phyloP scores from a whole-genome alignment of 2,888 invertebrate species.

The Thereva nobilitata region DNA sequence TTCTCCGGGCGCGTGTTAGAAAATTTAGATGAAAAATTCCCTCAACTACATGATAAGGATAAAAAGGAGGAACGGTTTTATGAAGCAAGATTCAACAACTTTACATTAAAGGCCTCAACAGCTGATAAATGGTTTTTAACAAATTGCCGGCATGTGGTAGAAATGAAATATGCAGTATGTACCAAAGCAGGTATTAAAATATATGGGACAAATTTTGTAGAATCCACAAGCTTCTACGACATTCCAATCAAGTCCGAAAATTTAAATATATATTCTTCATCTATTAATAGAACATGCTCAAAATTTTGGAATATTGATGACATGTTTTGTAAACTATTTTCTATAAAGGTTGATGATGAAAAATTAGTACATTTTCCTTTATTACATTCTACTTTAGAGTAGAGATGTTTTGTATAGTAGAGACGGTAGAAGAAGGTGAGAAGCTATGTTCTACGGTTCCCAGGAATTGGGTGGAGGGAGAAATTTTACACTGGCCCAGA shows the following conservation, averaged over 20 bases:
- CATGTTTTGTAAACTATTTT: slow-evolving; percentile 6
- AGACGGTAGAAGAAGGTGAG: not conserved
- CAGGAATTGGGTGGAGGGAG: not conserved
- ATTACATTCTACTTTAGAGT: not conserved
- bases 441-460: not conserved
- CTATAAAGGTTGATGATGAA: not conserved
- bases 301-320: slow-evolving; percentile 25
- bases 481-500: not conserved
- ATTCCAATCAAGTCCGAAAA: slow-evolving; percentile 39
- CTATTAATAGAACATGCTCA: slow-evolving; percentile 28
- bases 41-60: not conserved
- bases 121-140: slow-evolving; percentile 12
- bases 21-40: not conserved
- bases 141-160: not conserved
- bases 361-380: not conserved
- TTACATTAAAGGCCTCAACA: not conserved
- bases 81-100: slow-evolving; percentile 36
- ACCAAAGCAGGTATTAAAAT: not conserved
- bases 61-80: slow-evolving; percentile 10
- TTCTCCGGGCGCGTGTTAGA: not conserved
- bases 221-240: not conserved
- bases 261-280: slow-evolving; percentile 39
- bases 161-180: not conserved
- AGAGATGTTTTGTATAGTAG: not conserved
- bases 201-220: not conserved